Evolutionary conservation across 2,113 vertebrate species (phyloP).

Genomic region (Redunca redunca): DNA sequence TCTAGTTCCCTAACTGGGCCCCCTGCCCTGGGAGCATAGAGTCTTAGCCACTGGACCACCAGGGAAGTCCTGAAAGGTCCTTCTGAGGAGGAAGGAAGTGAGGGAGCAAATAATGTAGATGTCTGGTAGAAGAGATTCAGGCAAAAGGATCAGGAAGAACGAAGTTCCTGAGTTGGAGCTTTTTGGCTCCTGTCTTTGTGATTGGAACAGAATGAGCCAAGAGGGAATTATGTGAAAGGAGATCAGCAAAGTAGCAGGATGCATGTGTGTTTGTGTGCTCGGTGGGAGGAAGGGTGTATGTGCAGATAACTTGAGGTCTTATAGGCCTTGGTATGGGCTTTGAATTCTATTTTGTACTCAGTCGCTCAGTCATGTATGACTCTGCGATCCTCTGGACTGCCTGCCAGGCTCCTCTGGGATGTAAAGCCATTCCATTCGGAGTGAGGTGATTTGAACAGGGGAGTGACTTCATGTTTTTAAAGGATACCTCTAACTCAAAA

Average conservation of each 20-base stretch:
- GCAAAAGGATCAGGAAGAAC: background rate
- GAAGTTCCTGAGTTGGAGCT: background rate
- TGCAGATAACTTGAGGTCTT: background rate
- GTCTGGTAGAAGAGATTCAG: background rate
- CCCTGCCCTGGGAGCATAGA: background rate
- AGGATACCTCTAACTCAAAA: background rate
- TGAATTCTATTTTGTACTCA: background rate
- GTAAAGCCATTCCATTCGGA: background rate
- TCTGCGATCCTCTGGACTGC: background rate
- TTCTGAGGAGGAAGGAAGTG: background rate
- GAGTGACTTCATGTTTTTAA: background rate
- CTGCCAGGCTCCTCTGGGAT: background rate
- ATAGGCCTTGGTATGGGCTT: background rate
- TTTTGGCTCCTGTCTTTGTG: background rate
- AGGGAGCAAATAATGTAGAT: background rate
- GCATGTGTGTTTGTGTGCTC: background rate
- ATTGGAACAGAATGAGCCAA: background rate
- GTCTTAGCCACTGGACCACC: background rate
- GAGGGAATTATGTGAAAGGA: background rate
- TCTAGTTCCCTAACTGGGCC: background rate
- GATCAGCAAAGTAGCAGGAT: background rate
- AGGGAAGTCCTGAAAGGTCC: background rate
- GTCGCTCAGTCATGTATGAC: background rate
- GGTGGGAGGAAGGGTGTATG: background rate
- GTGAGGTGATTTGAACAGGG: background rate